Evolutionary conservation across 2,113 vertebrate species (phyloP), one percentile per base, ranked within the genome.

Genomic region (Ptilonorhynchus violaceus): DNA sequence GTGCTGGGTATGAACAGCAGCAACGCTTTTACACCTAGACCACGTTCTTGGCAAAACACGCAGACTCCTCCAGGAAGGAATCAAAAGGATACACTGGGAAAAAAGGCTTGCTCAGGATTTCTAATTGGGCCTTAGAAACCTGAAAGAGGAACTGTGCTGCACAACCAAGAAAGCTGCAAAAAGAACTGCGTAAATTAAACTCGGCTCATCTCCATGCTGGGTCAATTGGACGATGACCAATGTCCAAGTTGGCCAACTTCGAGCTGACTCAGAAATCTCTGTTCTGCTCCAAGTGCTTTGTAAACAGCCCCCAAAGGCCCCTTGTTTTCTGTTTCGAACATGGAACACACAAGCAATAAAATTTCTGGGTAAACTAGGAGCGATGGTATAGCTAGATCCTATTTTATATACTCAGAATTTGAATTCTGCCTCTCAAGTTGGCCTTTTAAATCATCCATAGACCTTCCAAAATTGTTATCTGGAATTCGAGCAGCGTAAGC

Each of bases 1-100:
- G 73, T 13, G 60, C 69, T 72, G 80, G 68, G 55, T 64, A 83
- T 17, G 82, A 95, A 62, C n/a, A 59, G 25, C 49, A 85, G 66
- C 73, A 85, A 87, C 95, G 86, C 83, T 93, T 92, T 91, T 87
- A 95, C 93, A 95, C 76, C 80, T 68, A 92, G 91, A 88, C 47
- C 91, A 9, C n/a, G 27, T 80, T 60, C 76, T 85, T 96, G 87
- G 84, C 89, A 91, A 81, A 86, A 58, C 59, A 1, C 39, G 79
- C 31, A 91, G 47, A 87, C 73, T 92, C 50, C 80, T 91, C 47
- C 60, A 82, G 60, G 90, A 87, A 64, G 68, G 27, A 70, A 33
- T 39, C 1, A 7, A 83, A 84, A 94, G 89, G 50, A 91, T 46
- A 67, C 91, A 83, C 63, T 50, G 62, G 67, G 62, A 63, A 80